Evolutionary conservation across 2,797 vertebrate species (phyloP), one percentile per base, ranked within the genome.

Genomic region (Coilia nasus): DNA sequence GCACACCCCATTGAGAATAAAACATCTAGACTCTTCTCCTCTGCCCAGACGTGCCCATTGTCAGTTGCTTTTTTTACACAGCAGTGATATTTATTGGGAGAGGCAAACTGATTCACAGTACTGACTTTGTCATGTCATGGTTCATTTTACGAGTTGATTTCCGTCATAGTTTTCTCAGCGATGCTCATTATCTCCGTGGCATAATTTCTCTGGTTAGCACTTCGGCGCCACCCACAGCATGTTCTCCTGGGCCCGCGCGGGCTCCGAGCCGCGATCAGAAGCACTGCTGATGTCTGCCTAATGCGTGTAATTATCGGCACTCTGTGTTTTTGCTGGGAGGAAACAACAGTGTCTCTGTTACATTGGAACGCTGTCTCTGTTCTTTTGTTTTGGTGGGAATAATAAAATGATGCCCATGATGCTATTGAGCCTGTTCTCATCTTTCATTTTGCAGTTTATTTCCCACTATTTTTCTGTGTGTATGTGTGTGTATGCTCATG

Each of bases 171-270:
- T 75, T 41, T 12, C 31, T 75, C 25, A 67, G 62, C 62, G 62
- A 67, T 31, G 31, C 31, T 17, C 67, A 35, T 75, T 75, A 35
- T 75, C 31, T 75, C 67, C 31, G 31, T 75, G 67, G 67, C 31
- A 35, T 75, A 17, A 47, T 88, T 94, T 95, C 92, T 94, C 82
- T 96, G 96, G 96, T 95, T 93, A 95, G 96, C 94, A 94, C 94
- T 95, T 95, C 94, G 94, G 93, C 92, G 94, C 95, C 93, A 94
- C 94, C 95, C 95, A 95, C 93, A 92, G 95, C 95, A 96, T 94
- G 94, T 96, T 95, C 95, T 96, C 95, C 95, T 94, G 94, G 94
- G 95, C 96, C 95, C 95, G 94, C 94, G 95, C 95, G 95, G 94
- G 93, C 81, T 95, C 64, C 3, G 25, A 12, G 11, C 64, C 12